Conservation (phyloP, 2,888 invertebrate species). For the Ischnura elegans region DNA sequence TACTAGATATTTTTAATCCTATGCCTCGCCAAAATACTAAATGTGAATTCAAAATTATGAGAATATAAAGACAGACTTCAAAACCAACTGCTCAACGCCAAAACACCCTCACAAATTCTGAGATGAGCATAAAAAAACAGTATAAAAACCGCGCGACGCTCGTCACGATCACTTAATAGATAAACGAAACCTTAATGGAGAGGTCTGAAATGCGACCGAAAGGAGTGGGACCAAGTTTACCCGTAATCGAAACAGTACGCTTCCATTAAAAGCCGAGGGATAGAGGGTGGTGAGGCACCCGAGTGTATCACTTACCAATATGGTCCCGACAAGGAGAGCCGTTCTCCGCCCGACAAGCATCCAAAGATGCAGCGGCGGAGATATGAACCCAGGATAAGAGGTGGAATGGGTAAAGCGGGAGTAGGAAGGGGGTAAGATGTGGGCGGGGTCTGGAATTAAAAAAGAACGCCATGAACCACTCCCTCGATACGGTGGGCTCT, state of each 20-base stretch:
- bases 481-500: not conserved
- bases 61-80: no score
- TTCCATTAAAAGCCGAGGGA: not conserved
- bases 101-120: no score
- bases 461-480: slow-evolving; percentile 8
- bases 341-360: not conserved
- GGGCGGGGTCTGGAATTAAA: not conserved
- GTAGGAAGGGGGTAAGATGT: not conserved
- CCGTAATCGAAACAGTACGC: not conserved
- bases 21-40: no score
- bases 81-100: no score
- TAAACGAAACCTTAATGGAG: not conserved
- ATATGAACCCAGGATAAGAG: not conserved
- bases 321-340: slow-evolving; percentile 26
- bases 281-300: not conserved
- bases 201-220: not conserved
- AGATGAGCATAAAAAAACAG: no score
- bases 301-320: slow-evolving; percentile 19
- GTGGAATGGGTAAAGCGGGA: not conserved
- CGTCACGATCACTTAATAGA: not conserved
- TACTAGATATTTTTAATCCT: no score
- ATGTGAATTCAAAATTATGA: no score
- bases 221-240: not conserved
- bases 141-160: no score
- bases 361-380: not conserved